phyloP scores from a whole-genome alignment of 2,797 vertebrate genomes.

The Lepilemur septentrionalis region DNA sequence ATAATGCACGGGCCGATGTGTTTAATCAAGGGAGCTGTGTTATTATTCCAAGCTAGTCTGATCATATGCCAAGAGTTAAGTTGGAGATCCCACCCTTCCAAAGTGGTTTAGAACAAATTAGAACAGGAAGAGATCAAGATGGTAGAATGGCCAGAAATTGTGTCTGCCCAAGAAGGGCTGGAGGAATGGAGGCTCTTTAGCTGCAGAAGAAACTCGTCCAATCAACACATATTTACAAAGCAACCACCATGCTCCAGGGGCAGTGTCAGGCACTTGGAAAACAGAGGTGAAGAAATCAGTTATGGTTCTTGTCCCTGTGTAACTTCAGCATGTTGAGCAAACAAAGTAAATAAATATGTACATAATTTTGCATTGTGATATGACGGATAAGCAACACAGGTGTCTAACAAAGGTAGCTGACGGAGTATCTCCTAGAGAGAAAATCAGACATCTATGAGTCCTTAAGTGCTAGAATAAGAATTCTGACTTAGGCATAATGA shows the following conservation, averaged over 20 bases:
- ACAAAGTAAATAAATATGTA: background rate
- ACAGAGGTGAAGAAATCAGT: background rate
- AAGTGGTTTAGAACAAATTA: background rate
- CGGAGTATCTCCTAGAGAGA: background rate
- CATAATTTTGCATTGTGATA: background rate
- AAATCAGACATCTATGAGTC: background rate
- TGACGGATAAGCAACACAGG: background rate
- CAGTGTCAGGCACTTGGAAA: background rate
- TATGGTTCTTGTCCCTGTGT: background rate
- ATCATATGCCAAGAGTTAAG: background rate
- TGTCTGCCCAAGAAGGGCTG: too few species aligned
- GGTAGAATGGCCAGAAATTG: background rate
- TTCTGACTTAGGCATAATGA: background rate
- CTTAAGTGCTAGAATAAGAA: background rate
- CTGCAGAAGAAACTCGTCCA: background rate
- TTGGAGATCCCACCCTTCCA: background rate
- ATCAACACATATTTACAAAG: background rate
- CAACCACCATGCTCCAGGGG: background rate
- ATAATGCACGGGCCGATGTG: background rate
- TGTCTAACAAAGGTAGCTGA: background rate
- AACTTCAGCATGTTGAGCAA: background rate
- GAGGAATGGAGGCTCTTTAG: background rate
- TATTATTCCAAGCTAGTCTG: too few species aligned
- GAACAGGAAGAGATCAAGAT: background rate
- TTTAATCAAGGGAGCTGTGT: background rate